Evolutionary conservation across 1,140 invertebrate species (phyloP).

Genomic region (Anastrepha ludens): DNA sequence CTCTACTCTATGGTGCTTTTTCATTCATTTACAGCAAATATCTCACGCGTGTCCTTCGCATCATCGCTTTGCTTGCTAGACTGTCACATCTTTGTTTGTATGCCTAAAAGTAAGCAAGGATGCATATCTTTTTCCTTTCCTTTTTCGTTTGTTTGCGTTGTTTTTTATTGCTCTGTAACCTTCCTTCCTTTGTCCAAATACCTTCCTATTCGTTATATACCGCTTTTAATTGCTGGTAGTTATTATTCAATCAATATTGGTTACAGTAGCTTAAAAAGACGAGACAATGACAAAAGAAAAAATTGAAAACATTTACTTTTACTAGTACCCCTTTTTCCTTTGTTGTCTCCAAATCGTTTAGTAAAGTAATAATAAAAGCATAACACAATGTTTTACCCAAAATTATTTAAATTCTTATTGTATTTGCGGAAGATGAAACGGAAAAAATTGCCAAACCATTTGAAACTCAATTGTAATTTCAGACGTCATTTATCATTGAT

Average conservation of each 20-base stretch:
- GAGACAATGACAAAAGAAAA: neutral
- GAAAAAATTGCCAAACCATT: neutral
- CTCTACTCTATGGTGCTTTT: too few species aligned
- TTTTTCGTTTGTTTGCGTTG: neutral
- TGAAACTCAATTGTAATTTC: neutral
- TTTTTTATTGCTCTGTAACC: neutral
- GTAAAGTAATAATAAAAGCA: neutral
- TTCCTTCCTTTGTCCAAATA: neutral
- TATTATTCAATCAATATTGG: slow-evolving; percentile 7
- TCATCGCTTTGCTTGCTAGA: neutral
- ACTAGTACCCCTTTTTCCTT: neutral
- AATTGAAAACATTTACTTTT: neutral
- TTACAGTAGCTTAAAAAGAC: neutral
- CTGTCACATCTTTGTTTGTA: neutral
- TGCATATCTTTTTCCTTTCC: neutral
- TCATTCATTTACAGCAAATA: neutral
- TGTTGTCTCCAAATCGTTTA: neutral
- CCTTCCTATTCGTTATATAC: neutral
- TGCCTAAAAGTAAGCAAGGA: neutral
- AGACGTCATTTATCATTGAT: neutral
- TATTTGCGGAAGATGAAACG: neutral
- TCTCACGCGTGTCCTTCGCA: neutral
- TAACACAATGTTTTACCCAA: neutral
- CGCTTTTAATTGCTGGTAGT: neutral
- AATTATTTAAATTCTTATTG: neutral